Conservation (phyloP, 2,113 vertebrate species). For the Cyprinodon tularosa region DNA sequence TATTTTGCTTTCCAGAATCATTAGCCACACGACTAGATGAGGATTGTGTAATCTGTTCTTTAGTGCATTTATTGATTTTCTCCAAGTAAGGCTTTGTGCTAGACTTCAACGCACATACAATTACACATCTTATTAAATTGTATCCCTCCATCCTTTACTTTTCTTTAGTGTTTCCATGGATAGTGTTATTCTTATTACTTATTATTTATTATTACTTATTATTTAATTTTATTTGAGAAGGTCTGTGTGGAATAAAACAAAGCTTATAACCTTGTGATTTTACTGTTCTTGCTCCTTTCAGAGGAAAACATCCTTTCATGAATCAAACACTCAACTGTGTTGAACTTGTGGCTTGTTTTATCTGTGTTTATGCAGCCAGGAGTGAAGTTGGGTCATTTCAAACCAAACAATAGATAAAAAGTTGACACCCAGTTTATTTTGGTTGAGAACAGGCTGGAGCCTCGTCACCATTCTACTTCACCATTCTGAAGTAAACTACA, state of each 20-base stretch:
- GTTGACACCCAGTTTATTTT: not conserved
- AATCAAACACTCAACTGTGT: not conserved
- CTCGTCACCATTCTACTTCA: too few species aligned
- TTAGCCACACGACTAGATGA: not conserved
- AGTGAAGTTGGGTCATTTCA: not conserved
- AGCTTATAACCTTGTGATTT: not conserved
- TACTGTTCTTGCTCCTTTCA: not conserved
- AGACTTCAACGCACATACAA: not conserved
- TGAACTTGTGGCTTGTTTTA: not conserved
- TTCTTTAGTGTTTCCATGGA: not conserved
- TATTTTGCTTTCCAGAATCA: constrained; percentile 38
- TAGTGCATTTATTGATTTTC: not conserved
- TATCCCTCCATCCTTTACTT: not conserved
- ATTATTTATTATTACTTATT: too few species aligned
- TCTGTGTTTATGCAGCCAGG: not conserved
- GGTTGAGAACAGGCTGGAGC: not conserved
- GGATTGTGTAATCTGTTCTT: not conserved
- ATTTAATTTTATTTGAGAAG: not conserved
- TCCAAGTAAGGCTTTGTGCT: not conserved
- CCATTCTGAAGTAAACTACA: not conserved
- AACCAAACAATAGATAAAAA: not conserved
- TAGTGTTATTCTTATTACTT: not conserved
- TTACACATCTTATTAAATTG: not conserved
- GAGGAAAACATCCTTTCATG: too few species aligned
- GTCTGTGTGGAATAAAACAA: too few species aligned